phyloP scores from a whole-genome alignment of 53 echinoderm and acorn worm genomes.

The Holothuria leucospilota region DNA sequence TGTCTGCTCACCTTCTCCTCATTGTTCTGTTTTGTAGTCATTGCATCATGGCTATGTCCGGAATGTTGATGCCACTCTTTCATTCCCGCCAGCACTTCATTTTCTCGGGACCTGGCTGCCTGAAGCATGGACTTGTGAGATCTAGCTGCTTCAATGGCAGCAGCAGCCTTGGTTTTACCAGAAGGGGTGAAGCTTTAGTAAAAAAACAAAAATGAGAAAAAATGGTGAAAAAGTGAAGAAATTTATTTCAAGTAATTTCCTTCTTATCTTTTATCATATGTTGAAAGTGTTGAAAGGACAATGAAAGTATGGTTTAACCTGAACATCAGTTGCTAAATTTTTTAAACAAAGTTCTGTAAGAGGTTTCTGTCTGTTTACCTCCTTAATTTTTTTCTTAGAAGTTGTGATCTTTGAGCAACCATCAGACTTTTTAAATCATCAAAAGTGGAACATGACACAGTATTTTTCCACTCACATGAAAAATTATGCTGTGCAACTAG shows the following conservation, averaged over 20 bases:
- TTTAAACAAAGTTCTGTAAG: no score
- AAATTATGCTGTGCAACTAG: no score
- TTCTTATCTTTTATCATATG: neutral
- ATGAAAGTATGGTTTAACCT: neutral
- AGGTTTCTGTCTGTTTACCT: no score
- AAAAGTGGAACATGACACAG: no score
- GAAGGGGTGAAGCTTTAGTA: conserved; percentile 76
- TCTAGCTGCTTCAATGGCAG: conserved; percentile 90
- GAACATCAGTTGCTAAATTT: no score
- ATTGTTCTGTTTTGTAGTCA: neutral
- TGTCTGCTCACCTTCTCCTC: conserved; percentile 8
- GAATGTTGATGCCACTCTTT: conserved; percentile 48
- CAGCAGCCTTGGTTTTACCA: conserved; percentile 88
- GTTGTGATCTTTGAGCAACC: no score
- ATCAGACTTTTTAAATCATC: no score
- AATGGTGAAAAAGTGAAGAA: neutral
- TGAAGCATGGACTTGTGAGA: conserved; percentile 90
- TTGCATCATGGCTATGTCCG: neutral
- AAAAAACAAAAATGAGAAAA: neutral
- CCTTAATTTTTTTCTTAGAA: no score
- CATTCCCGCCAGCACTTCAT: conserved; percentile 67
- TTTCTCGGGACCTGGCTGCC: conserved; percentile 76
- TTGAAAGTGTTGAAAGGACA: neutral
- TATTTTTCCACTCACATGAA: no score
- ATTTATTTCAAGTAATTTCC: neutral